Base-by-base conservation (phyloP, 2,888 invertebrate genomes). In the Aporophyla nigra region DNA sequence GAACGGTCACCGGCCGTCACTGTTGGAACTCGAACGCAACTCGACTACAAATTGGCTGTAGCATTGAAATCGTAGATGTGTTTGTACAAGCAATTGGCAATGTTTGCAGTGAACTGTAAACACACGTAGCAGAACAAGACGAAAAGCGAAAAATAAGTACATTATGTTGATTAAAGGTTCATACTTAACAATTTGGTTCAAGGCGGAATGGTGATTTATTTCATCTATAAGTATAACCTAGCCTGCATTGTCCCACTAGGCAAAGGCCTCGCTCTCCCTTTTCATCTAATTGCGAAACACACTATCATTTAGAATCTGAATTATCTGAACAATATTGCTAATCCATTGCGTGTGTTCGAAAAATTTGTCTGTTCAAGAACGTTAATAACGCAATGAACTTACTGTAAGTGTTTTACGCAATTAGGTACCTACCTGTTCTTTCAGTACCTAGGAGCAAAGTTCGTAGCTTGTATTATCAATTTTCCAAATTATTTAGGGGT, bases 1-100 rank as follows among this genome's bases (percentile, higher is more conserved):
- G 87, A 87, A 87, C 88, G 90, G 88, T 87, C 87, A 88, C 80
- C 81, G 82, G 82, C 82, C 74, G 66, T 78, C 75, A 87, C 86
- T 71, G 71, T 65, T 78, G 79, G 74, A 87, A 83, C 86, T 88
- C 88, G 88, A 89, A 87, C 85, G 87, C 78, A 78, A 86, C 83
- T 87, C 78, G 87, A 81, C 72, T 43, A 68, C 58, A 67, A 79
- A 70, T 59, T 62, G 59, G 51, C 51, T 46, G 27, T 71, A 54
- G 68, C 58, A 66, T 79, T 67, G 43, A n/a, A 73, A 46, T 54
- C 24, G 12, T 66, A 66, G 6, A 53, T 67, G 59, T 73, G 43
- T 84, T 83, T 83, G 82, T 21, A 58, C 56, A 61, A 58, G 24
- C 49, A 56, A 82, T 59, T 82, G 58, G 33, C 54, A 70, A 19